A percentile compares a stretch with the other conserved stretches of the same genome.
Conservation (phyloP, 2,888 invertebrate genomes). For the Schizotus pectinicornis region DNA sequence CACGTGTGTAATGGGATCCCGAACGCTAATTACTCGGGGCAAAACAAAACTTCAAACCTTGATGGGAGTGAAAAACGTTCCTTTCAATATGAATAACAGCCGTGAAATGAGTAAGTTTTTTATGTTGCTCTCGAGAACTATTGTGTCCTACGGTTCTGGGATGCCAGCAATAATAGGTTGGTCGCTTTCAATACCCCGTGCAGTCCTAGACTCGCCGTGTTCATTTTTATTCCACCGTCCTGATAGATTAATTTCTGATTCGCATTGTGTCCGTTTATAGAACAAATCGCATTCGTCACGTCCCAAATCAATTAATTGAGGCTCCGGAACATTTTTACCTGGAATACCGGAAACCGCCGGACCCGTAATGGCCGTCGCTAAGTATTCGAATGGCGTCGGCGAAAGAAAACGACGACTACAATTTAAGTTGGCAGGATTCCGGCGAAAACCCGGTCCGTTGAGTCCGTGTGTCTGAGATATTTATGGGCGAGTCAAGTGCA, state of each 20-base stretch:
- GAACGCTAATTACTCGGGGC: constrained; percentile 18
- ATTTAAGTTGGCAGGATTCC: constrained; percentile 25
- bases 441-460: constrained; percentile 25
- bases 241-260: constrained; percentile 31
- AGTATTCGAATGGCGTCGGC: neutral
- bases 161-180: constrained; percentile 29
- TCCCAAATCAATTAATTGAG: constrained; percentile 1
- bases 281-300: constrained; percentile 8
- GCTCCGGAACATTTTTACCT: neutral
- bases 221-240: constrained; percentile 12
- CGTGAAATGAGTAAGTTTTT: constrained; percentile 55
- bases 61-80: constrained; percentile 40
- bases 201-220: constrained; percentile 19
- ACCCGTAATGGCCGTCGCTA: neutral
- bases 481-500: constrained; percentile 41
- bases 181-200: constrained; percentile 13
- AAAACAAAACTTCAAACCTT: constrained; percentile 25
- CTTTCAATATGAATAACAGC: constrained; percentile 51
- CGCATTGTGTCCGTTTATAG: constrained; percentile 2
- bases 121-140: constrained; percentile 29
- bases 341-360: neutral
- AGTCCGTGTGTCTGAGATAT: constrained; percentile 36
- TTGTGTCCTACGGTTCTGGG: constrained; percentile 27
- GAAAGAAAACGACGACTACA: constrained; percentile 19
- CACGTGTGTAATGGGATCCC: constrained; percentile 8